These are phyloP conservation scores for Pseudomyrmex flavicornis DNA, from an alignment of 1,140 invertebrate species.

Conservation along the genomic window DNA sequence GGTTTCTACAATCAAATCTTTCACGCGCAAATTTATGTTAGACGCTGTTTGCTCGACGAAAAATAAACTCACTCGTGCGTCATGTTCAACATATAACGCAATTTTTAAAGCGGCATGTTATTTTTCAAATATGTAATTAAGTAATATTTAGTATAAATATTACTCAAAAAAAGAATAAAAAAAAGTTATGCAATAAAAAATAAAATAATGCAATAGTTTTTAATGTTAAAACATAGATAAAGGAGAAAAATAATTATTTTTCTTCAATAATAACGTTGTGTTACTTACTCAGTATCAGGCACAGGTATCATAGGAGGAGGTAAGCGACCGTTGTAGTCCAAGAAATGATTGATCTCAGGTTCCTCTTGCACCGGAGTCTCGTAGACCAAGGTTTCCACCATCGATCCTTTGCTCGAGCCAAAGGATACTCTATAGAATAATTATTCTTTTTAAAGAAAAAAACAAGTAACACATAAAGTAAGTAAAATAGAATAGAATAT, in stretches of 20 bases:
- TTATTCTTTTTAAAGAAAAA: neutral
- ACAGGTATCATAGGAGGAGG: constrained; percentile 81
- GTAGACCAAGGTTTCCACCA: constrained; percentile 96
- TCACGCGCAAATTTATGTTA: neutral
- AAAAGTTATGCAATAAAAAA: neutral
- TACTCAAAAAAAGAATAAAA: neutral
- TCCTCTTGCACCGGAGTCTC: constrained; percentile 92
- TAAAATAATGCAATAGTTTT: neutral
- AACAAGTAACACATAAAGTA: neutral
- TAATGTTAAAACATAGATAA: neutral
- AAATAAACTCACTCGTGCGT: neutral
- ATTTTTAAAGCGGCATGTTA: neutral
- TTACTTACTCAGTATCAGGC: constrained; percentile 84
- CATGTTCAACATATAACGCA: neutral
- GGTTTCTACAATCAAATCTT: constrained; percentile 19
- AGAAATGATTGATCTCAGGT: constrained; percentile 88
- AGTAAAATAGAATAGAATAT: neutral
- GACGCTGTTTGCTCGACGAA: neutral
- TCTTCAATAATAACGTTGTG: neutral
- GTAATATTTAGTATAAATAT: neutral
- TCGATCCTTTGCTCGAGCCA: constrained; percentile 96
- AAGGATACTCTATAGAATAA: constrained; percentile 92
- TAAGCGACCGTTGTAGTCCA: constrained; percentile 89
- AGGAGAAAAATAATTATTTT: neutral
- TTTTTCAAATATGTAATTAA: neutral